Base-by-base conservation (phyloP, 1,140 invertebrate species). In the Homalodisca vitripennis region DNA sequence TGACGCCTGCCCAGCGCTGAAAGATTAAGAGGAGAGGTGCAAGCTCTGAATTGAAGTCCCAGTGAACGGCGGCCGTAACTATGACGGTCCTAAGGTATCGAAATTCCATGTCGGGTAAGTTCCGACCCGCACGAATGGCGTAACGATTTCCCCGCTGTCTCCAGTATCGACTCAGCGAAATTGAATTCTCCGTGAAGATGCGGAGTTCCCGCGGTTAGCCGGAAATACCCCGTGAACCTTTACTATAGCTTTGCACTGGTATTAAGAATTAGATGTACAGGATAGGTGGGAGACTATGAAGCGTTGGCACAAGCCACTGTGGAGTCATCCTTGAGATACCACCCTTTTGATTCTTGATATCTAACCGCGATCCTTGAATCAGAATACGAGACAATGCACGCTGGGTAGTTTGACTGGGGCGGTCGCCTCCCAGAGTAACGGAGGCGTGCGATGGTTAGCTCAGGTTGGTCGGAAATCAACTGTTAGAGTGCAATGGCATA, bases 61-160 rank as follows among this genome's bases (percentile, higher is more conserved):
- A 67, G 78, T 80, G 74, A 80, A 80, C 79, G 79, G 79, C 79
- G 79, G 79, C 75, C 71, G 79, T 79, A 80, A 80, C 79, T 77
- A 77, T 80, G 74, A 80, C 78, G 73, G 75, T 80, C 79, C n/a
- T n/a, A n/a, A n/a, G n/a, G n/a, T n/a, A n/a, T n/a, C n/a, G n/a
- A n/a, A n/a, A n/a, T n/a, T n/a, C n/a, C n/a, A n/a, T n/a, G n/a
- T n/a, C n/a, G n/a, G n/a, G n/a, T n/a, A n/a, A n/a, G n/a, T n/a
- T n/a, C n/a, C n/a, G n/a, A n/a, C n/a, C n/a, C n/a, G 74, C 74
- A 75, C 70, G 74, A 75, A 75, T 72, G 74, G 73, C 70, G 73
- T 74, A 75, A 75, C 74, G 74, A 68, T 60, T 32, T 47, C 46
- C 10, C n/a, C 67, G 46, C 72, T 75, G 74, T 75, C 74, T 75